Base-by-base conservation (phyloP, 2,113 vertebrate species). In the Onychorhynchus coronatus region DNA sequence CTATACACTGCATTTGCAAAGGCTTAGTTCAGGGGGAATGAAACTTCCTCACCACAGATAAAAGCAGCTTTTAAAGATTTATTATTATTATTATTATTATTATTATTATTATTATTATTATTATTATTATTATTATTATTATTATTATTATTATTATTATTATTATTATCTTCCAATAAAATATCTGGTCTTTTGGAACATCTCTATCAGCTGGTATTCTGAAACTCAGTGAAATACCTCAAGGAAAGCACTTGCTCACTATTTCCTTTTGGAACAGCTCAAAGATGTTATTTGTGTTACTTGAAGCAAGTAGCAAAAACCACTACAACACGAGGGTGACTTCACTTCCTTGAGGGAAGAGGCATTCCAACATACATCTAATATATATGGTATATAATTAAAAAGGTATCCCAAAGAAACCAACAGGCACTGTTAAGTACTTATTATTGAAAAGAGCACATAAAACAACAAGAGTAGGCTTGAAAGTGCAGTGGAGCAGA, bases 221-320 rank as follows among this genome's bases (percentile, higher is more conserved):
- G 75, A 96, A 96, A 93, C 63, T 91, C 88, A 95, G 14, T 92
- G 76, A 95, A 95, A 97, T 88, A 96, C 86, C 88, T 94, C 44
- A 97, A 93, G 92, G 95, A 93, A 66, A 97, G 66, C 86, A 95
- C 33, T 94, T 85, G 83, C 92, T 96, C n/a, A 62, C 70, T 91
- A 96, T 89, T 97, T 97, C 90, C 91, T 97, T 76, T 88, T 92
- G 87, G 88, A 92, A 82, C 76, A 84, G 80, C 31, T 23, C 58
- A 97, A 89, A 95, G 96, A 97, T 84, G 95, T 94, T 96, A 52
- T 93, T 67, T 93, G 41, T 88, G 42, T 79, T 63, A 93, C 88
- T 93, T 93, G 87, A 92, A 95, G 56, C 49, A 88, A 95, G 84
- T 33, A 93, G 63, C 49, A 95, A 93, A 93, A 22, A 87, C 52